Conservation (phyloP, 2,888 invertebrate genomes). For the Lasiommata megera region DNA sequence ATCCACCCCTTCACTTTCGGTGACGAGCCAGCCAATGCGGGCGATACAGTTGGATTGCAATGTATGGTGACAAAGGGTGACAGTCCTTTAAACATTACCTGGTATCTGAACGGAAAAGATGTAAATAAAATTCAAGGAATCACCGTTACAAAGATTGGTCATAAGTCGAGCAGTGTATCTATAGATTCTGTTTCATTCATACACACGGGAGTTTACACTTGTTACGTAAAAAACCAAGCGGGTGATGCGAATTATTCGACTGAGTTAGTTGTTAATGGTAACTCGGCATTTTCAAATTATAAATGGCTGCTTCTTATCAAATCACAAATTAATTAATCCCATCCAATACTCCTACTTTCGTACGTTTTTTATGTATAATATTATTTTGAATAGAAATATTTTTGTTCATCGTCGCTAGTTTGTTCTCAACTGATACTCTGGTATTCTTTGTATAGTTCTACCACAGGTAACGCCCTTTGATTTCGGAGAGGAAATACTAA, state of each 20-base stretch:
- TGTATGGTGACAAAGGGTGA: conserved; percentile 91
- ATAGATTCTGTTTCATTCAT: conserved; percentile 87
- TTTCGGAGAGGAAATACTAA: conserved; percentile 87
- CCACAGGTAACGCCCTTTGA: conserved; percentile 90
- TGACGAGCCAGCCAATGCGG: conserved; percentile 88
- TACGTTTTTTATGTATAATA: background rate
- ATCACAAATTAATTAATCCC: conserved; percentile 7
- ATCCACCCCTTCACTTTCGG: conserved; percentile 90
- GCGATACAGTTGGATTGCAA: conserved; percentile 87
- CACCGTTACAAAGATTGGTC: conserved; percentile 81
- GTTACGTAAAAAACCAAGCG: conserved; percentile 85
- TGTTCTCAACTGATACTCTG: background rate
- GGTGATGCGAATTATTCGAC: conserved; percentile 85
- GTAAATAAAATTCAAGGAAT: conserved; percentile 79
- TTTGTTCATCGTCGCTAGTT: background rate
- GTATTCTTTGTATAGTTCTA: conserved; percentile 77
- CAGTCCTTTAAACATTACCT: conserved; percentile 87
- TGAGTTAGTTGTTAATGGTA: conserved; percentile 87
- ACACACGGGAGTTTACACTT: conserved; percentile 89
- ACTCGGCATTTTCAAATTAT: conserved; percentile 28
- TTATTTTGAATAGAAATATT: background rate
- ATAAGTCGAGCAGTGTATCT: conserved; percentile 85
- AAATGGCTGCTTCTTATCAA: conserved; percentile 25
- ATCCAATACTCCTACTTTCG: conserved; percentile 7
- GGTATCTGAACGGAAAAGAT: conserved; percentile 86